Evolutionary conservation across 2,113 vertebrate species (phyloP).

Genomic region (Nymphicus hollandicus): DNA sequence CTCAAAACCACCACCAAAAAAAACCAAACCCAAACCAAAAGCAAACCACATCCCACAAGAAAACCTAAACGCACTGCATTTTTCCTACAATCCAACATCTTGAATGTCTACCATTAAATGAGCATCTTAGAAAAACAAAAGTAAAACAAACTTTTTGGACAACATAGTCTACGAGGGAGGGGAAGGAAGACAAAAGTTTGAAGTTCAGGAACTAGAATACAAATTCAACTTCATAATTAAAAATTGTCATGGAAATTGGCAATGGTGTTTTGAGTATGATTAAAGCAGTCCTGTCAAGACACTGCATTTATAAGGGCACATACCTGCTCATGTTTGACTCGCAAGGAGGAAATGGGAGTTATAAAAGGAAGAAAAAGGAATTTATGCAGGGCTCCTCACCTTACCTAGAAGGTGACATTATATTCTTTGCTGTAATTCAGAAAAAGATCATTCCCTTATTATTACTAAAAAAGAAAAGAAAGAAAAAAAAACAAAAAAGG

Average conservation of each 20-base stretch:
- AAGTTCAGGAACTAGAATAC: background rate
- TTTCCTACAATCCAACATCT: background rate
- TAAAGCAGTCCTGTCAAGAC: background rate
- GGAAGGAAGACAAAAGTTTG: background rate
- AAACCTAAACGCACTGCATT: background rate
- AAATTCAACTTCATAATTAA: background rate
- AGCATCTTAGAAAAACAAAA: background rate
- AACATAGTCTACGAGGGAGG: background rate
- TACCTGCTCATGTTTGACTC: background rate
- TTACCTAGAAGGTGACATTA: background rate
- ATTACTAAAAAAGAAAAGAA: background rate
- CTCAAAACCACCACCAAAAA: background rate
- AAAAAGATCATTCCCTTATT: background rate
- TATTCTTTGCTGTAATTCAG: background rate
- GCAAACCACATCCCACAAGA: background rate
- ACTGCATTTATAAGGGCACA: background rate
- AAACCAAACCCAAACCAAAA: background rate
- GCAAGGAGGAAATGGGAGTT: background rate
- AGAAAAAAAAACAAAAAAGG: fast-evolving
- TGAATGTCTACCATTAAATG: background rate
- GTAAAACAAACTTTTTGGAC: background rate
- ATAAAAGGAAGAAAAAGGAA: background rate
- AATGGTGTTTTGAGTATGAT: background rate
- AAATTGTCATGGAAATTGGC: background rate
- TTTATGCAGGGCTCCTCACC: background rate